Percentiles rank a stretch among this genome's conserved stretches.
These are phyloP conservation scores for Agrotis puta DNA, from an alignment of 2,888 invertebrate genomes.

Conservation along the genomic window DNA sequence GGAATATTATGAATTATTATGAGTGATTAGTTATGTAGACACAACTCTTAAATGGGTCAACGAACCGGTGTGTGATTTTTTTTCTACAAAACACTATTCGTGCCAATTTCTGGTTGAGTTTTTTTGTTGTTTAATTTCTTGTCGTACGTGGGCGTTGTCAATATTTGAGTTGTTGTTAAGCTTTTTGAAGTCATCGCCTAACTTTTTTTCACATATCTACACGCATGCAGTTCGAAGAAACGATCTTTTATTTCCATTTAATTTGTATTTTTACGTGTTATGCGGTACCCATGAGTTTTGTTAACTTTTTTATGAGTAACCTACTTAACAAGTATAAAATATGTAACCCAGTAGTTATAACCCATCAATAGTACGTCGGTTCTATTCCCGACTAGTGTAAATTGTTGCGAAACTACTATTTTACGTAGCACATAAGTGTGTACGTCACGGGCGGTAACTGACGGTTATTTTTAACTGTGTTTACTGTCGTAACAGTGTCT, in stretches of 20 bases:
- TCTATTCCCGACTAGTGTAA: slow-evolving; percentile 52
- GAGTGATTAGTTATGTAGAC: slow-evolving; percentile 65
- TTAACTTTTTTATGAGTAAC: background rate
- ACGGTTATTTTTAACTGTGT: slow-evolving; percentile 68
- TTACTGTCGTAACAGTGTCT: slow-evolving; percentile 67
- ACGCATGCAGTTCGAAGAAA: background rate
- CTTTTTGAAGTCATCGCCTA: slow-evolving; percentile 4
- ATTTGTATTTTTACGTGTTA: background rate
- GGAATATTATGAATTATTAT: slow-evolving; percentile 64
- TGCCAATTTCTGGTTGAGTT: slow-evolving; percentile 46
- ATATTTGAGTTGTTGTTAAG: slow-evolving; percentile 29
- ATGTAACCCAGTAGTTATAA: slow-evolving; percentile 12
- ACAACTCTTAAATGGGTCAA: slow-evolving; percentile 65
- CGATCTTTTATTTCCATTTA: background rate
- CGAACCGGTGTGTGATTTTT: slow-evolving; percentile 55
- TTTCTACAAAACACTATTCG: slow-evolving; percentile 50
- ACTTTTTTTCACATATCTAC: slow-evolving; percentile 2
- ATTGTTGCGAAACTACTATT: slow-evolving; percentile 59
- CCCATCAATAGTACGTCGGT: slow-evolving; percentile 28
- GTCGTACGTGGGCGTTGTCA: slow-evolving; percentile 20
- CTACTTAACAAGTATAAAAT: background rate
- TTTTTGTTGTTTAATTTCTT: slow-evolving; percentile 39
- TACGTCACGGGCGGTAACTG: slow-evolving; percentile 65
- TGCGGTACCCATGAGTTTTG: background rate
- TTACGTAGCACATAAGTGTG: slow-evolving; percentile 57